Conservation (phyloP, 1,140 invertebrate genomes). For the Brachionus asplanchnoidis region DNA sequence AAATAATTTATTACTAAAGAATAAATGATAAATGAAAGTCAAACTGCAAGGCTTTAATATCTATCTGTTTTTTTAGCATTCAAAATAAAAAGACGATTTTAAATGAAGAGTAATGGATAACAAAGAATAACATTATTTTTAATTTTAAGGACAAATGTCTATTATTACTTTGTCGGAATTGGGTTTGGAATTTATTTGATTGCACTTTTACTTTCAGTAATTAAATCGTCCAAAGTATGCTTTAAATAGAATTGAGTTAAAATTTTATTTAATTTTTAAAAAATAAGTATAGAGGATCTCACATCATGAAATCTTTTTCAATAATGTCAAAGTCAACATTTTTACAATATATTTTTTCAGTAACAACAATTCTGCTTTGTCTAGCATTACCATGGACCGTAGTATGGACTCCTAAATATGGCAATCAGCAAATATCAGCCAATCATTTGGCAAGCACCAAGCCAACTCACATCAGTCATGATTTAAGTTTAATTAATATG, state of each 20-base stretch:
- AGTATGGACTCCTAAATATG: background rate
- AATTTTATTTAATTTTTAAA: background rate
- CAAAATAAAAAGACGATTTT: too few species aligned
- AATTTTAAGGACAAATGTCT: background rate
- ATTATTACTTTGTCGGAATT: background rate
- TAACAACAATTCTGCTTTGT: background rate
- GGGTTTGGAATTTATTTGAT: background rate
- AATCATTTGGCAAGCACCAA: background rate
- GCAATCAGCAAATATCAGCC: background rate
- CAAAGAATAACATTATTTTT: background rate
- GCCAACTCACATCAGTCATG: background rate
- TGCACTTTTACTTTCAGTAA: background rate
- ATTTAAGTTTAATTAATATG: background rate
- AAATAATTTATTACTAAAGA: too few species aligned
- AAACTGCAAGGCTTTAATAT: too few species aligned
- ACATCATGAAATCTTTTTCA: background rate
- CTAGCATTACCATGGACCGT: constrained; percentile 8
- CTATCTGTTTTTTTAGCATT: too few species aligned
- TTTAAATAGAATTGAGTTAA: background rate
- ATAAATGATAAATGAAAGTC: too few species aligned
- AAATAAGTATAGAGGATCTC: background rate
- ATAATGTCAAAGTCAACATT: background rate
- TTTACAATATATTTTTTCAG: background rate
- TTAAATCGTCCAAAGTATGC: constrained; percentile 1
- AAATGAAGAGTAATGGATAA: too few species aligned